Evolutionary conservation across 2,113 vertebrate genomes (phyloP), one percentile per base, ranked within the genome.

Genomic region (Sturnus vulgaris): DNA sequence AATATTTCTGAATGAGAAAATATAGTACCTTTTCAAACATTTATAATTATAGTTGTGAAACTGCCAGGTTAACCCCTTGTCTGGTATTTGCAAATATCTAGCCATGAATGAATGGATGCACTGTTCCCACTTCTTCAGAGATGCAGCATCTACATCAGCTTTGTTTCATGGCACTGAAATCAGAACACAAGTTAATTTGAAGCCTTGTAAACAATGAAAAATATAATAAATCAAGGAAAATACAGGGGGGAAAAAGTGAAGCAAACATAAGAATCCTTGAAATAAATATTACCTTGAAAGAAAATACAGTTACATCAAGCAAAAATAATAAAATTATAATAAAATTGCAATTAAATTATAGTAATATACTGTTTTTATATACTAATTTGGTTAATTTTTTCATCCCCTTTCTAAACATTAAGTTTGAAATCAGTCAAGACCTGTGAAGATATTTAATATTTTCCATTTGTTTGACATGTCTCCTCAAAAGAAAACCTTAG

Each of bases 191-290:
- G 20, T 18, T 35, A 27, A 46, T 46, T 44, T 50, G 16, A 39
- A 82, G 24, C 8, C 30, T 52, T 37, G 12, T 52, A 50, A 42
- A 35, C 11, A 22, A 16, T 23, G 8, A 52, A 72, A 89, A 86
- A 61, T 15, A 5, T 37, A 27, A 16, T 31, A 68, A 66, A 57
- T 27, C 44, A 52, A 70, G 37, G 10, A 52, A 91, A 75, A 55
- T 39, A 9, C 1, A 28, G 11, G 12, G 15, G 3, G 2, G 1
- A 50, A 42, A 37, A 44, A 2, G 13, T 28, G 10, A 65, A 66
- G 12, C 17, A 66, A 35, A 44, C 15, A 15, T 9, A 31, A 35
- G 10, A 71, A 71, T 44, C 1, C 7, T 61, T 80, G 14, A 91
- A 75, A 39, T 18, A 71, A 70, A 60, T 76, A n/a, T 25, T 35